phyloP scores from a whole-genome alignment of 2,113 vertebrate genomes.

The Eclectus roratus region DNA sequence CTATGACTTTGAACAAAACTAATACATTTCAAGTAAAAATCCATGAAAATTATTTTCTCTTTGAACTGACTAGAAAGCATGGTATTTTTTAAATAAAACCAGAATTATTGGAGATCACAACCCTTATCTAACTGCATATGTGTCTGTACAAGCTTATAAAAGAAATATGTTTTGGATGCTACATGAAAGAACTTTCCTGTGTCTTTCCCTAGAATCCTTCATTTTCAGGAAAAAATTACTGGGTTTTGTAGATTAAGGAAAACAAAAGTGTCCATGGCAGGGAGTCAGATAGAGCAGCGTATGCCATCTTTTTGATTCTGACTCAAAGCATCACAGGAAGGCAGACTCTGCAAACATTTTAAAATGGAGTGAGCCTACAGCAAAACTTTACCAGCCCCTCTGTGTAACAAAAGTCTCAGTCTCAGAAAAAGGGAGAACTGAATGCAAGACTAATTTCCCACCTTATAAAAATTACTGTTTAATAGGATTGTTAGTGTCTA shows the following conservation, averaged over 20 bases:
- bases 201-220: neutral
- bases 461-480: neutral
- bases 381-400: neutral
- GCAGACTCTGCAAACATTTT: neutral
- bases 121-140: neutral
- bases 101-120: neutral
- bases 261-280: neutral
- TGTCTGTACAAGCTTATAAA: neutral
- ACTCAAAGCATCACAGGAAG: neutral
- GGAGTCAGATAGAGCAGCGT: neutral
- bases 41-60: neutral
- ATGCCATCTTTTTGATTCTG: neutral
- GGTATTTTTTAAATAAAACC: neutral
- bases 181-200: neutral
- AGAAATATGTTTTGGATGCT: neutral
- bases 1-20: neutral
- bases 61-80: neutral
- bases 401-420: neutral
- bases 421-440: neutral
- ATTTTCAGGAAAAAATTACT: neutral
- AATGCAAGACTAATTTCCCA: neutral
- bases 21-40: neutral
- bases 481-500: neutral
- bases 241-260: neutral
- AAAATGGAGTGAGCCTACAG: neutral